Conservation (phyloP, 2,797 vertebrate genomes). For the Pampus argenteus region DNA sequence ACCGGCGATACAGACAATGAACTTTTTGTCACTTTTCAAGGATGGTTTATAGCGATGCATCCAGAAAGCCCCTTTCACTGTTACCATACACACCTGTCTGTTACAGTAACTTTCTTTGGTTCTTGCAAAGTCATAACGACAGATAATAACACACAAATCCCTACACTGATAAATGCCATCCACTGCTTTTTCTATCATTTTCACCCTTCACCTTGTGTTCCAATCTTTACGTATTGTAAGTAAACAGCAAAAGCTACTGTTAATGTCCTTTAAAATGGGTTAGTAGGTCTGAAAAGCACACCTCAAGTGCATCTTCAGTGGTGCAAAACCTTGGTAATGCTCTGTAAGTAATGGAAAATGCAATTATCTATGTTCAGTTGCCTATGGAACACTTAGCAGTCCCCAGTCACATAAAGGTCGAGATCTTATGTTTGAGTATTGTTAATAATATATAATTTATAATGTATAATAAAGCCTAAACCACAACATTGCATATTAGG, state of each 20-base stretch:
- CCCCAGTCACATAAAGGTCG: background rate
- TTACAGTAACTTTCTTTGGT: conserved; percentile 13
- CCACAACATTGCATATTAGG: background rate
- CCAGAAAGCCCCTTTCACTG: conserved; percentile 12
- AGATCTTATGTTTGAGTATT: background rate
- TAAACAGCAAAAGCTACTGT: conserved; percentile 7
- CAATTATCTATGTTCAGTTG: background rate
- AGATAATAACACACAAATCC: conserved; percentile 37
- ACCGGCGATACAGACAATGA: conserved; percentile 23
- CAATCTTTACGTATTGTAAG: conserved; percentile 14
- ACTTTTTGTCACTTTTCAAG: conserved; percentile 20
- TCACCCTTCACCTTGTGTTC: conserved; percentile 15
- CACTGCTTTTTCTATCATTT: conserved; percentile 21
- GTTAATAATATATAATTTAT: too few species aligned
- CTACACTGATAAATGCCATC: conserved; percentile 37
- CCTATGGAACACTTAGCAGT: background rate
- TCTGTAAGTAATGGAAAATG: background rate
- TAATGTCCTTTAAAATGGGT: conserved; percentile 20
- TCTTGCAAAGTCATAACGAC: conserved; percentile 22
- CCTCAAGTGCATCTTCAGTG: background rate
- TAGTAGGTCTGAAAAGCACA: conserved; percentile 1
- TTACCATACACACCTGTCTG: conserved; percentile 23
- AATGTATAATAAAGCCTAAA: background rate
- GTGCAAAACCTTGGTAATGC: background rate
- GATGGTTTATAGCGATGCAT: background rate